Evolutionary conservation across 2,888 invertebrate genomes (phyloP), one percentile per base, ranked within the genome.

Genomic region (Eristalis pertinax): DNA sequence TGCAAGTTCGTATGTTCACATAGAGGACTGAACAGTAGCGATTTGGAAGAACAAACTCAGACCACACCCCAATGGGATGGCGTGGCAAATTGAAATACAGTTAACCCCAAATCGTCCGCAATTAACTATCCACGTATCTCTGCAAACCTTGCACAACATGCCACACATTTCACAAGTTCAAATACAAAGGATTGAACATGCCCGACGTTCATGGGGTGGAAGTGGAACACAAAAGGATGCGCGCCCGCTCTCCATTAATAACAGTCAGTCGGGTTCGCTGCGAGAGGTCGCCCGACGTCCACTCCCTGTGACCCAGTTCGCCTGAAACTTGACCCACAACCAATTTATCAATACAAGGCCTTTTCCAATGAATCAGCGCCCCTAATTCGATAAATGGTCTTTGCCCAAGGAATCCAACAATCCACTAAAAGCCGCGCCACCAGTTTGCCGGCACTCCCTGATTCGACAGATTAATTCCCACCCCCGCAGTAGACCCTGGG

Each of bases 281-380:
- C 50, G 15, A 58, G 10, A 29, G 29, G 24, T 26, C 38, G 32
- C 32, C 32, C 32, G 7, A 1, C 10, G 32, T 8, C 32, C 32
- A 60, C 35, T 69, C 24, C 24, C 35, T 5, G 8, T 26, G 69
- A 29, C 60, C 67, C 35, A 70, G 26, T 74, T 43, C 64, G 19
- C 32, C 64, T 60, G n/a, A 64, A 26, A 38, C 26, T 74, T 69
- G 32, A 65, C 64, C 56, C 63, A 43, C 56, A 41, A 29, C 74
- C 68, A n/a, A 84, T 76, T 75, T 76, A 84, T 84, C 72, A 84
- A 84, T 76, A 67, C 64, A 70, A 74, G 35, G n/a, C 38, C 62
- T 60, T 7, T 50, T 50, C 26, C n/a, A 64, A 43, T 64, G 62
- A 62, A 22, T 77, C 24, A 67, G 26, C 38, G 67, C 72, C 70